phyloP scores from a whole-genome alignment of 2,113 vertebrate genomes.

The Chaetodon trifascialis region DNA sequence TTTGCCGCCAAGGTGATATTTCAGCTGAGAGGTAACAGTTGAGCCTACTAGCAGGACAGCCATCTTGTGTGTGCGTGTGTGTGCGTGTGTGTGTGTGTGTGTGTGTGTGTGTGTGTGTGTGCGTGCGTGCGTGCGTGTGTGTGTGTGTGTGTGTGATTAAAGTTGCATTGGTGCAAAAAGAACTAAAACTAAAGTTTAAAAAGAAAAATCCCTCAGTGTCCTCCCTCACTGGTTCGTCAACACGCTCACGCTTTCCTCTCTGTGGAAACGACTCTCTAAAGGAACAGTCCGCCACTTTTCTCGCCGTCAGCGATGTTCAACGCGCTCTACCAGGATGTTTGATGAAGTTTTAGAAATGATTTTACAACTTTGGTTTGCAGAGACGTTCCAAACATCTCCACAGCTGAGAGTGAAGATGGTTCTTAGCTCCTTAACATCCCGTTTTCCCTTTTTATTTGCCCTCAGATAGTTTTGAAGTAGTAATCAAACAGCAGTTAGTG shows the following conservation, averaged over 20 bases:
- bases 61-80: background rate
- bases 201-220: background rate
- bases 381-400: too few relatives aligned
- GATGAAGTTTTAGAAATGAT: background rate
- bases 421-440: too few relatives aligned
- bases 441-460: too few relatives aligned
- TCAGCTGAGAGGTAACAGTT: slow-evolving; percentile 18
- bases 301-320: too few relatives aligned
- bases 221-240: background rate
- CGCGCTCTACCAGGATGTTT: background rate
- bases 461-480: too few relatives aligned
- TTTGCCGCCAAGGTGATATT: slow-evolving; percentile 14
- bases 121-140: too few relatives aligned
- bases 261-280: background rate
- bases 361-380: background rate
- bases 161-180: background rate
- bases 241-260: background rate
- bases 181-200: background rate
- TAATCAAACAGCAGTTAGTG: too few relatives aligned
- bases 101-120: too few relatives aligned
- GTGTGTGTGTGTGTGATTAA: too few relatives aligned
- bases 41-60: background rate
- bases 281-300: background rate
- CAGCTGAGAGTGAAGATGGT: too few relatives aligned
- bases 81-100: too few relatives aligned